phyloP scores from a whole-genome alignment of 2,113 vertebrate genomes.

The Spermophilus dauricus region DNA sequence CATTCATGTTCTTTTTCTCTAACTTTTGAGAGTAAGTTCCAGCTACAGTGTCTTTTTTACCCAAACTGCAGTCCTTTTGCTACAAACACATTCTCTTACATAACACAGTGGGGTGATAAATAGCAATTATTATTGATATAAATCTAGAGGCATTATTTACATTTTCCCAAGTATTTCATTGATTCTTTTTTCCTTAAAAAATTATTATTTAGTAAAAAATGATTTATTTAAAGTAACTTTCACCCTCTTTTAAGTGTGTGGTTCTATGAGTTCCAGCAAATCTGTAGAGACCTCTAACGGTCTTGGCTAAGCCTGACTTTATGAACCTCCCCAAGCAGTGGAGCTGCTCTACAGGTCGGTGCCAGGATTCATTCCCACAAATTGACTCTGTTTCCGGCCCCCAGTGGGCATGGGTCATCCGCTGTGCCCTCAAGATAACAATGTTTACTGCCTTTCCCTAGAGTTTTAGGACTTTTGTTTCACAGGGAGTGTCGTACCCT shows the following conservation, averaged over 20 bases:
- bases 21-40: background rate
- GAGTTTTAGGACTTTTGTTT: background rate
- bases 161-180: background rate
- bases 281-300: fast-evolving
- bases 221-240: background rate
- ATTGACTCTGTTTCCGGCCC: background rate
- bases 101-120: background rate
- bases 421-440: background rate
- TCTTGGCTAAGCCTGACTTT: background rate
- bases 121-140: background rate
- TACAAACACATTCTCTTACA: background rate
- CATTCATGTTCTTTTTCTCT: background rate
- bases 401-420: background rate
- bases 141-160: background rate
- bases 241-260: background rate
- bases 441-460: background rate
- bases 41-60: background rate
- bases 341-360: background rate
- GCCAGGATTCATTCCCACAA: background rate
- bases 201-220: background rate
- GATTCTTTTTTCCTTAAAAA: background rate
- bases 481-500: background rate
- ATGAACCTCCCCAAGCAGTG: background rate
- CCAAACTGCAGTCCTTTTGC: background rate
- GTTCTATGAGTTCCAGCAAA: background rate